A percentile compares a stretch with the other conserved stretches of the same genome.
Conservation (phyloP, 23 tunicate genomes). For the Trididemnum nubilum region DNA sequence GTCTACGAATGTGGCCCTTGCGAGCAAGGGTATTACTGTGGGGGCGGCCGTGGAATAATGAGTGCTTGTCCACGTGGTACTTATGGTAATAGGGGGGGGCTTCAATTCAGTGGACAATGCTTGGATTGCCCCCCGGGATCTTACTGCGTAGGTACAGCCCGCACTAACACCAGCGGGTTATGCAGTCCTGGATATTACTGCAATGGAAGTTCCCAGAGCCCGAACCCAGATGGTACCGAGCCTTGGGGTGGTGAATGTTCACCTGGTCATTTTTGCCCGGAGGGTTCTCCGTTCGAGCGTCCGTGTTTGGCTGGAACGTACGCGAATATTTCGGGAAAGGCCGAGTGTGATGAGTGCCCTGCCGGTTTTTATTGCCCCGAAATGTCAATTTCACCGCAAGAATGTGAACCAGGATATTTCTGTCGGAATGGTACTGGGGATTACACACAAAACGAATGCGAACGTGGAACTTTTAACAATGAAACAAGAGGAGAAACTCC, state of each 20-base stretch:
- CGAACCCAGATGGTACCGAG: constrained; percentile 47
- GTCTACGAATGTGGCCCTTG: constrained; percentile 75
- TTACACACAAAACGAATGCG: constrained; percentile 23
- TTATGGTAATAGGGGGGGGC: constrained; percentile 23
- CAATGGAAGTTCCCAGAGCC: constrained; percentile 58
- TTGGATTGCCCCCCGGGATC: constrained; percentile 59
- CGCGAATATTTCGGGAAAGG: constrained; percentile 49
- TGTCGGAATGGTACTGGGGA: constrained; percentile 59
- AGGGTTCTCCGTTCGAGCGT: constrained; percentile 25
- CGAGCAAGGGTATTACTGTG: constrained; percentile 71
- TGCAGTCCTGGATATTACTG: constrained; percentile 86
- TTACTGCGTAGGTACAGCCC: constrained; percentile 52
- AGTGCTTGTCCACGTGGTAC: constrained; percentile 73
- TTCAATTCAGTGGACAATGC: constrained; percentile 33
- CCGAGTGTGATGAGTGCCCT: constrained; percentile 60
- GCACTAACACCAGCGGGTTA: constrained; percentile 20
- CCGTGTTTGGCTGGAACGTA: constrained; percentile 69
- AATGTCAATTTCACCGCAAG: constrained; percentile 28
- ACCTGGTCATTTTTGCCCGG: constrained; percentile 70
- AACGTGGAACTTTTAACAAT: constrained; percentile 71
- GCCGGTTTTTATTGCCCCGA: constrained; percentile 70
- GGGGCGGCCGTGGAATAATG: constrained; percentile 40
- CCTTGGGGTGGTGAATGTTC: constrained; percentile 84
- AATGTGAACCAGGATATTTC: constrained; percentile 70
- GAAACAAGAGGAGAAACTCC: constrained; percentile 16